phyloP scores from a whole-genome alignment of 2,113 vertebrate genomes.

The Oreochromis niloticus region DNA sequence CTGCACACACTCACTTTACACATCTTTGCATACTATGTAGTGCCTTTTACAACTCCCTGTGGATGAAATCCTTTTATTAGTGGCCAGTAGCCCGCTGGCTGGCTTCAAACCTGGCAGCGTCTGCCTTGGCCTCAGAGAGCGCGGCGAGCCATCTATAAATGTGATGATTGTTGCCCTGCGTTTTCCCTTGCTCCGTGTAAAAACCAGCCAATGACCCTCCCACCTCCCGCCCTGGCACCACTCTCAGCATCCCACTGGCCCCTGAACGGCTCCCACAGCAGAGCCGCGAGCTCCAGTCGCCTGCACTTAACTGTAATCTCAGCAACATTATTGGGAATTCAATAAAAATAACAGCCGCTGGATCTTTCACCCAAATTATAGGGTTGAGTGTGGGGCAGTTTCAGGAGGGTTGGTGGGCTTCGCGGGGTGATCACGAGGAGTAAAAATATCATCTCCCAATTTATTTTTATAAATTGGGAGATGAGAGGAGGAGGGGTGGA shows the following conservation, averaged over 20 bases:
- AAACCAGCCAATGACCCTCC: slow-evolving; percentile 39
- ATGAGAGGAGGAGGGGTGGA: neutral
- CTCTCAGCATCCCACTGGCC: slow-evolving; percentile 19
- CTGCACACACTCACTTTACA: neutral
- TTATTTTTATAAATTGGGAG: slow-evolving; percentile 2
- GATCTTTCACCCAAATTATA: slow-evolving; percentile 63
- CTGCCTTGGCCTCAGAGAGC: neutral
- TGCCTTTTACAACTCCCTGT: slow-evolving; percentile 23
- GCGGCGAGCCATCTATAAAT: slow-evolving; percentile 41
- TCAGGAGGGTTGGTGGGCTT: neutral
- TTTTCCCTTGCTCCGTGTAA: slow-evolving; percentile 34
- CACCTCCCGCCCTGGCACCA: slow-evolving; percentile 34
- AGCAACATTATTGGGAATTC: slow-evolving; percentile 53
- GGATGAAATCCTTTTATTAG: slow-evolving; percentile 53
- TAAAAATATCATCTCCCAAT: neutral
- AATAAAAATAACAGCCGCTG: slow-evolving; percentile 61
- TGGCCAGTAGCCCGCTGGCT: slow-evolving; percentile 49
- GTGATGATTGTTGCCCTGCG: slow-evolving; percentile 46
- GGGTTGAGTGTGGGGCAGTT: slow-evolving; percentile 38
- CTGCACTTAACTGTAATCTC: slow-evolving; percentile 45
- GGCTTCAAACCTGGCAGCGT: slow-evolving; percentile 43
- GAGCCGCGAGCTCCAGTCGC: slow-evolving; percentile 16
- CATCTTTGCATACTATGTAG: neutral
- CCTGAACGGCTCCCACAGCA: slow-evolving; percentile 13
- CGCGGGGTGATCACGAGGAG: neutral